Percentiles rank a stretch among this genome's conserved stretches.
These are phyloP conservation scores for Poeciliopsis presidionis DNA, from an alignment of 2,797 vertebrate species.

Conservation along the genomic window DNA sequence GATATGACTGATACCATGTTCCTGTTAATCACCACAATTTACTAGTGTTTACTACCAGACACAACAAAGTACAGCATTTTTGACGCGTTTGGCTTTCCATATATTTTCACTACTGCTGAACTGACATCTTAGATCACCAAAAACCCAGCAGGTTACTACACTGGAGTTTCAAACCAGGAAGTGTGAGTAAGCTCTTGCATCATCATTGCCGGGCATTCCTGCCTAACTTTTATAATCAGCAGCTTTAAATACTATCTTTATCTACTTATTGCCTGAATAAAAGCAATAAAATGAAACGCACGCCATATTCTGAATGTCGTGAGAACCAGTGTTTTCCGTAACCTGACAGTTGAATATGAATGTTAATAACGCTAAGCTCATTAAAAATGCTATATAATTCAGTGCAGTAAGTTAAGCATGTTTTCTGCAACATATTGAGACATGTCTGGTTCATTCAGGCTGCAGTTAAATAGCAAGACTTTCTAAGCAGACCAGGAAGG, in stretches of 20 bases:
- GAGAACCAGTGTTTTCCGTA: not conserved
- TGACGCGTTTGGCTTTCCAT: not conserved
- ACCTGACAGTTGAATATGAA: not conserved
- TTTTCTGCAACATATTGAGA: not conserved
- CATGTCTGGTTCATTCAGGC: not conserved
- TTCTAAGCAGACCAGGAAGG: not conserved
- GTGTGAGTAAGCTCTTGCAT: not conserved
- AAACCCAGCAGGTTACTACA: not conserved
- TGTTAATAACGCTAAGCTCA: not conserved
- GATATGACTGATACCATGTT: not conserved
- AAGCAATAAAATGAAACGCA: not conserved
- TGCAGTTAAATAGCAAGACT: not conserved
- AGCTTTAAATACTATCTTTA: not conserved
- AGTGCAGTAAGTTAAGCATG: not conserved
- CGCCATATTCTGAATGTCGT: not conserved
- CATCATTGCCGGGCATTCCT: not conserved
- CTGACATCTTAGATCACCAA: not conserved
- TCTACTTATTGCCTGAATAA: not conserved
- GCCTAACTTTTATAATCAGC: not conserved
- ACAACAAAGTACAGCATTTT: not conserved
- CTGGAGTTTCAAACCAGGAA: not conserved
- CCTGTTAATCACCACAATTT: not conserved
- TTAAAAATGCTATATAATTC: not conserved
- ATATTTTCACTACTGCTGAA: not conserved
- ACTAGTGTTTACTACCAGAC: not conserved